Evolutionary conservation across 2,113 vertebrate genomes (phyloP), one percentile per base, ranked within the genome.

Genomic region (Nematolebias whitei): DNA sequence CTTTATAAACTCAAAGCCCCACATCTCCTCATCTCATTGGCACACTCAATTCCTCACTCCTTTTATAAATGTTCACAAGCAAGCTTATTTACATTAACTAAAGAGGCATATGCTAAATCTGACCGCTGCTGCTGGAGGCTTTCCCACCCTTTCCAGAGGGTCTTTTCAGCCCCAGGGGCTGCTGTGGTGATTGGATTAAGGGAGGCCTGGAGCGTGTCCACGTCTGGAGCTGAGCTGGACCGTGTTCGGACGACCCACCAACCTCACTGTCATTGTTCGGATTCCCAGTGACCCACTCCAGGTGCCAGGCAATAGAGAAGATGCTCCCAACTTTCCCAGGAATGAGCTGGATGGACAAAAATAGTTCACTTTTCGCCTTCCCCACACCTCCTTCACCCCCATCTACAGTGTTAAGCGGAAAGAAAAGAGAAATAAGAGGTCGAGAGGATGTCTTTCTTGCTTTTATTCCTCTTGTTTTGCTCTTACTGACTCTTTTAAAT

Each of bases 281-380:
- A 75, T 65, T 85, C 79, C 71, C 80, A 82, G 87, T 74, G 69
- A 80, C 73, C 79, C 83, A 55, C 82, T 87, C 77, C 87, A 87
- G 88, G 87, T 88, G 88, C 85, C 83, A 87, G 83, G 87, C 86
- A 81, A 85, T 86, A 53, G 74, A 58, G 82, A 84, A 85, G 87
- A 89, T 85, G 84, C 87, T 85, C 85, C 84, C 85, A 87, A 83
- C 84, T 73, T 89, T 88, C 87, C 88, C 85, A 85, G 79, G 82
- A 86, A 87, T 83, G 80, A 83, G 71, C 48, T 23, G 1, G 69
- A 66, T 50, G n/a, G 79, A 81, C 64, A 73, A 63, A 88, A 88
- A 85, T 80, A 85, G 76, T 79, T 83, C 52, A 71, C 82, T 89
- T 70, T 74, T 63, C 23, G 18, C 47, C 26, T 45, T 47, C 12